Base-by-base conservation (phyloP, 2,888 invertebrate species). In the Caenorhabditis sp. region DNA sequence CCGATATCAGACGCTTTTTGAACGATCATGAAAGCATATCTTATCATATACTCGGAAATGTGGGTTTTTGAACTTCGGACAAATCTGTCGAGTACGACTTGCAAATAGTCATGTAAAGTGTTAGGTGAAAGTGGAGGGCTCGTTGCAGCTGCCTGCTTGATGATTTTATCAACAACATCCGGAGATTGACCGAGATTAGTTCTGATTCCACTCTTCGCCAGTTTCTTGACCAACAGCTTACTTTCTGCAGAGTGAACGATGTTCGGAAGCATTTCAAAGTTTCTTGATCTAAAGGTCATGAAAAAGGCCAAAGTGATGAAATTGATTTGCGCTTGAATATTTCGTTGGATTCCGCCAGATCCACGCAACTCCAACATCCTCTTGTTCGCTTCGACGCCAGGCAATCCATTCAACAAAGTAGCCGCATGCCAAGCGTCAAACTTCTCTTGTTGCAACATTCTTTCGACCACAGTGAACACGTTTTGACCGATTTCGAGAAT, bases 361-460 rank as follows among this genome's bases (percentile, higher is more conserved):
- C 58, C 27, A 5, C 50, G 54, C 10, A 68, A 58, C 4, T 72
- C 68, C 20, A 14, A 5, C 7, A 59, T 59, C 23, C n/a, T 52
- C 21, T 72, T 63, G 10, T 21, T 25, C 1, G 21, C n/a, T 23
- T 49, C 17, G 17, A 12, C 52, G 1, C 14, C 21, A 1, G 73
- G 59, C n/a, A 73, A 58, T 63, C 69, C 73, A 23, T 54, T 43
- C 27, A 73, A 59, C 17, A 73, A 59, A 12, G 73, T 69, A n/a
- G 69, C 66, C 7, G 69, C 69, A 54, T 73, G 73, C 73, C 73
- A 73, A 49, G 63, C 57, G 26, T 73, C 73, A 17, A 73, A 73
- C 43, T 68, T 68, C 23, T 73, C 63, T 43, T 69, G 68, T 38
- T 66, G 64, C 4, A 73, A 53, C 73, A 73, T 73, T 59, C 73